Evolutionary conservation across 2,797 vertebrate species (phyloP).

Genomic region (Sebastes minor): DNA sequence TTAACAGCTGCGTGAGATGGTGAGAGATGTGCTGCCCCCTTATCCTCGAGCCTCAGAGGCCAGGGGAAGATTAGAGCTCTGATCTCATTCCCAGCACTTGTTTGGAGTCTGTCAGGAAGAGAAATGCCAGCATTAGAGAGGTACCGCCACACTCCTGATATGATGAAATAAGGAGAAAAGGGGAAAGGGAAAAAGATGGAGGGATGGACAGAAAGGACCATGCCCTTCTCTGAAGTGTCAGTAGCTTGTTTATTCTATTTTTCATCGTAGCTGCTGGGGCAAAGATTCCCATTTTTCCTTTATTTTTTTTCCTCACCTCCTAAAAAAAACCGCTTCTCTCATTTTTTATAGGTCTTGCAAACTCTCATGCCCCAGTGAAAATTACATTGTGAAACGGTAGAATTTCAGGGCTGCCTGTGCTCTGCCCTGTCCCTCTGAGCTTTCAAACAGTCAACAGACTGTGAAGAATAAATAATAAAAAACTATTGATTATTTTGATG

Average conservation of each 20-base stretch:
- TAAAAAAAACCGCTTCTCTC: constrained; percentile 76
- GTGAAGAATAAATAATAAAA: constrained; percentile 99
- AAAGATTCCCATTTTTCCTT: constrained; percentile 79
- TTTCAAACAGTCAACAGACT: constrained; percentile 99
- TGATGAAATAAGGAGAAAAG: constrained; percentile 95
- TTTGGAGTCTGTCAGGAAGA: constrained; percentile 99
- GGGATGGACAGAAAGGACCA: constrained; percentile 76
- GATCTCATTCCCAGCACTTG: constrained; percentile 99
- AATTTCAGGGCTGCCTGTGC: constrained; percentile 95
- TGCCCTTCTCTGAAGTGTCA: constrained; percentile 84
- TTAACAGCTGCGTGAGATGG: constrained; percentile 89
- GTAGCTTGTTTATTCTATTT: constrained; percentile 91
- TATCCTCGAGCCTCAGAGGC: constrained; percentile 92
- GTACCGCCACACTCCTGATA: constrained; percentile 97
- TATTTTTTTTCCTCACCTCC: constrained; percentile 55
- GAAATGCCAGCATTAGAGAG: constrained; percentile 99
- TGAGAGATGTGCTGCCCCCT: constrained; percentile 79
- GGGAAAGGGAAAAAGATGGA: constrained; percentile 78
- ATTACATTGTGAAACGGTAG: constrained; percentile 98
- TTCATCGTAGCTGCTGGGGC: constrained; percentile 83
- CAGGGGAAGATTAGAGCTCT: constrained; percentile 98
- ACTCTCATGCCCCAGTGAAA: constrained; percentile 95
- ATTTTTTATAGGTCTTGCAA: constrained; percentile 97
- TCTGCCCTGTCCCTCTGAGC: constrained; percentile 92
- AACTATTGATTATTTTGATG: constrained; percentile 99